phyloP scores from a whole-genome alignment of 2,888 invertebrate genomes.

The Amphiduros pacificus region DNA sequence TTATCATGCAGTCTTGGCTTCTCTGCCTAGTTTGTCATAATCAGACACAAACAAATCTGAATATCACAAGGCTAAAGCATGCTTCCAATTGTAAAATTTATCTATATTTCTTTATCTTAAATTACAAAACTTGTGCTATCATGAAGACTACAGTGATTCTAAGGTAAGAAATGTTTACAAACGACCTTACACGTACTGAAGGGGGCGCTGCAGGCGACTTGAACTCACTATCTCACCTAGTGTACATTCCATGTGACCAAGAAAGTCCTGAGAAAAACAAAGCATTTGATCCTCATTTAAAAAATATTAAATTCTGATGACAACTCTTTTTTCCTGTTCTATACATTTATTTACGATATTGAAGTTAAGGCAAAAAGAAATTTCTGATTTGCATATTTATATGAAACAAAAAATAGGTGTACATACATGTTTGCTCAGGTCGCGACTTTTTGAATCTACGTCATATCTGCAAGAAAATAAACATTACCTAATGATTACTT shows the following conservation, averaged over 20 bases:
- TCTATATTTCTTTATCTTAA: background rate
- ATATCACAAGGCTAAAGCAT: background rate
- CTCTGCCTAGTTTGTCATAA: no score
- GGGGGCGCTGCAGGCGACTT: conserved; percentile 21
- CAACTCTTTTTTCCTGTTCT: no score
- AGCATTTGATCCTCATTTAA: no score
- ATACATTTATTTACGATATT: no score
- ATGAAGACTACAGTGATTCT: no score
- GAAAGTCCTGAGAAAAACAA: conserved; percentile 45
- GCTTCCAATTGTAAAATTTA: background rate
- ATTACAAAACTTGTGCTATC: background rate
- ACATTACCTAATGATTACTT: background rate
- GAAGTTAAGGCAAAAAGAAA: background rate
- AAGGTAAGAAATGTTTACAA: no score
- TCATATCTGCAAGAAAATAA: conserved; percentile 41
- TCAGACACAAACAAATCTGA: no score
- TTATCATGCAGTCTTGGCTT: no score
- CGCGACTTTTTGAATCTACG: conserved; percentile 41
- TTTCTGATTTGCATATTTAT: background rate
- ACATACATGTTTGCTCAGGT: conserved; percentile 35
- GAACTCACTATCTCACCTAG: conserved; percentile 64
- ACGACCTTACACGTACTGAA: conserved; percentile 25
- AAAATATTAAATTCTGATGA: no score
- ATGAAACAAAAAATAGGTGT: background rate
- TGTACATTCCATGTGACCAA: conserved; percentile 64